These are phyloP conservation scores for Origma solitaria DNA, from an alignment of 2,113 vertebrate genomes.

Conservation along the genomic window DNA sequence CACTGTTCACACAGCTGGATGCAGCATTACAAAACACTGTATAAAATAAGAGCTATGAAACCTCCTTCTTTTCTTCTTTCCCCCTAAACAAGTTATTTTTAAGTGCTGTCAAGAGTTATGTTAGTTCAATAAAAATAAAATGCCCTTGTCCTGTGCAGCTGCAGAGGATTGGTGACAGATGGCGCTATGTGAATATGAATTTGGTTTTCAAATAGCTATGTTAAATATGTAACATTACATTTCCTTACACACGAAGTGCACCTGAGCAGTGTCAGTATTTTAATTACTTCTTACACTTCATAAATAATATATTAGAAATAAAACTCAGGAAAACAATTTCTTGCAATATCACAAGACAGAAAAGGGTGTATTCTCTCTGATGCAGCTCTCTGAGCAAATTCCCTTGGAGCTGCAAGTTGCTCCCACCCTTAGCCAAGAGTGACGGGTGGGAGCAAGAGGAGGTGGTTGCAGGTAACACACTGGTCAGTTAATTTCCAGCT, in stretches of 20 bases:
- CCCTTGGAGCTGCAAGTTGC: fast-evolving
- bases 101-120: neutral
- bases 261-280: neutral
- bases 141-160: neutral
- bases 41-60: neutral
- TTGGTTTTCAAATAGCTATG: neutral
- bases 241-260: neutral
- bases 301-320: neutral
- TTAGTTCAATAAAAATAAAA: neutral
- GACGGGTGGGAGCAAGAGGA: neutral
- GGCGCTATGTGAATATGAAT: neutral
- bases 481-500: neutral
- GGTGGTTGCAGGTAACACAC: neutral
- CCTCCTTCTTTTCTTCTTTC: neutral
- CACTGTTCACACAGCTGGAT: too few relatives aligned
- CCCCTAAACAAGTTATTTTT: neutral
- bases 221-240: neutral
- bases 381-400: neutral
- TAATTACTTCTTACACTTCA: neutral
- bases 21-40: neutral
- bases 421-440: neutral
- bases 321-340: neutral
- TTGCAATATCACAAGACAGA: fast-evolving
- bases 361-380: neutral
- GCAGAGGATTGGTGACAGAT: neutral